Conservation (phyloP, 2,113 vertebrate genomes). For the Mystacornis crossleyi region DNA sequence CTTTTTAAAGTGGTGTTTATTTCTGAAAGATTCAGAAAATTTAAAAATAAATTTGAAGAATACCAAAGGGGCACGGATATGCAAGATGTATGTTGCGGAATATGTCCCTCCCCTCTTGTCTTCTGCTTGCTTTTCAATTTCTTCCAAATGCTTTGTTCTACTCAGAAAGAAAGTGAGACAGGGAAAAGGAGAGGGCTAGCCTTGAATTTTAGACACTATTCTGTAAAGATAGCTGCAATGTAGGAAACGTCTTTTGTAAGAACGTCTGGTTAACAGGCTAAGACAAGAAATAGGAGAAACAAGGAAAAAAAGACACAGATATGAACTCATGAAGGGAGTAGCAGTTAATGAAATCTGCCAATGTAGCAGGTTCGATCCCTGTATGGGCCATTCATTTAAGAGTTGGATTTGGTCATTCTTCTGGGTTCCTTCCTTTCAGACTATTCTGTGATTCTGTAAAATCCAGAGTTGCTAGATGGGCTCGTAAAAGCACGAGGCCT, state of each 20-base stretch:
- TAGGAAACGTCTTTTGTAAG: not conserved
- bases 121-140: not conserved
- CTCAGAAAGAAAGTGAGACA: not conserved
- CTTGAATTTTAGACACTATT: not conserved
- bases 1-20: not conserved
- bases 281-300: not conserved
- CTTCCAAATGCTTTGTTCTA: not conserved
- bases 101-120: not conserved
- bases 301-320: not conserved
- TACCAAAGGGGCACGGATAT: not conserved
- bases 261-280: not conserved
- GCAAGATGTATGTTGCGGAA: not conserved
- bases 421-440: not conserved
- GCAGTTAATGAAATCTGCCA: not conserved
- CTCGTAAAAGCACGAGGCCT: not conserved
- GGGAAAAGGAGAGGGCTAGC: not conserved
- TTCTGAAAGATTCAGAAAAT: not conserved
- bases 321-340: not conserved
- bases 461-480: not conserved
- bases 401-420: not conserved
- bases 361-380: fast-evolving
- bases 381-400: not conserved
- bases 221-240: not conserved
- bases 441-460: not conserved
- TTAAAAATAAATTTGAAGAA: not conserved